Evolutionary conservation across 2,113 vertebrate species (phyloP), one percentile per base, ranked within the genome.

Genomic region (Meleagris gallopavo): DNA sequence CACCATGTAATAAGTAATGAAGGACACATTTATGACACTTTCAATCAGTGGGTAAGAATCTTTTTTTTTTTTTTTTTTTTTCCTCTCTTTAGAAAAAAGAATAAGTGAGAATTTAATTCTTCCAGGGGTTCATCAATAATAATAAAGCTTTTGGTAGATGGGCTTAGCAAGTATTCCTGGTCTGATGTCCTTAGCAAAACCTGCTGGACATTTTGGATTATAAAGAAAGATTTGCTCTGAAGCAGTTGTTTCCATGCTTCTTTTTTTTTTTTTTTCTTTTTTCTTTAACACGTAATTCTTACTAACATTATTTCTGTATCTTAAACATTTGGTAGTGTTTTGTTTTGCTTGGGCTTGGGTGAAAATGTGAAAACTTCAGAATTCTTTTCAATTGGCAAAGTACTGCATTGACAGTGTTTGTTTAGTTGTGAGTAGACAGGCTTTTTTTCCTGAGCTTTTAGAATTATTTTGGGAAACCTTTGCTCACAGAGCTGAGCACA

Each of bases 11-110:
- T 93, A 40, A 83, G 95, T 75, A 97, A 97, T 0, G 98, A 99
- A 84, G 97, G 98, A 82, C 98, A 99, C 14, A 76, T 98, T 61
- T 98, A 98, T 40, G 98, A 99, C 52, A 94, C 98, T 4, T 98
- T 99, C 88, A 99, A 99, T 97, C 98, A 98, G 97, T 99, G 99
- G 99, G 99, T 99, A 97, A 98, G 97, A 77, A 62, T 2, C 29
- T 41, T 32, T n/a, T 29, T 50, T 32, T 30, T 57, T 13, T 75
- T 12, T n/a, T n/a, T n/a, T n/a, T n/a, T n/a, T n/a, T n/a, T n/a
- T n/a, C n/a, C 11, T 94, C 22, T 76, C 54, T 86, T 43, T 12
- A 18, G 36, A n/a, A 74, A 57, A 57, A 55, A 58, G 58, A 45
- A 41, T 14, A 40, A 30, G 15, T 57, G 46, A 20, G 34, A 48